A percentile compares a stretch with the other conserved stretches of the same genome.
phyloP scores from a whole-genome alignment of 2,113 vertebrate genomes.

The Bambusicola thoracicus region DNA sequence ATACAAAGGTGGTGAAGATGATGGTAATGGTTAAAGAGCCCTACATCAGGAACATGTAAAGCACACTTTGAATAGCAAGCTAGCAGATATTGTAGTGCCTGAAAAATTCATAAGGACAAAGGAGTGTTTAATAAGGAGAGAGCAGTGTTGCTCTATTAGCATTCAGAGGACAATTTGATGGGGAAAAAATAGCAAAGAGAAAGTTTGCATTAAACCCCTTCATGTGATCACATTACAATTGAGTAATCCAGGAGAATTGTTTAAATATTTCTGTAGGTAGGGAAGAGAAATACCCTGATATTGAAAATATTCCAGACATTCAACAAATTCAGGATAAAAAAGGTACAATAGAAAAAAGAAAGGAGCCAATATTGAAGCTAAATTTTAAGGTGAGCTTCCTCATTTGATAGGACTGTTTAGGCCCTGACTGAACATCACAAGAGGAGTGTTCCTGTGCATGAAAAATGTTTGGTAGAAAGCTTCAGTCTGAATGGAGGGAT shows the following conservation, averaged over 20 bases:
- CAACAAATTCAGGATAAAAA: background rate
- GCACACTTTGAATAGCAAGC: background rate
- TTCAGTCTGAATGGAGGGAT: background rate
- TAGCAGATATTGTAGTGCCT: background rate
- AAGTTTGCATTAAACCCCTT: background rate
- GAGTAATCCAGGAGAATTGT: background rate
- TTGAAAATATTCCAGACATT: background rate
- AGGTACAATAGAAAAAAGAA: background rate
- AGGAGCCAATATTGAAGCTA: background rate
- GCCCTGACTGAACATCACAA: background rate
- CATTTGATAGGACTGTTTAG: background rate
- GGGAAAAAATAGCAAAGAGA: background rate
- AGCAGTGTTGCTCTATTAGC: background rate
- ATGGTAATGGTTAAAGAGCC: background rate
- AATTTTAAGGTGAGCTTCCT: background rate
- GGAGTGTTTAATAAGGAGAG: too few species aligned
- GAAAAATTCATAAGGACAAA: background rate
- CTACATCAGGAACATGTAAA: background rate
- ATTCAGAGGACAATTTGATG: background rate
- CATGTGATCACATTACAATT: background rate
- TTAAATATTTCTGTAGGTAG: background rate
- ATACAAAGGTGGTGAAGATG: background rate
- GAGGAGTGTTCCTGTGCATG: background rate
- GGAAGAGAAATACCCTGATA: background rate
- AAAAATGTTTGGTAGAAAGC: background rate